A percentile compares a stretch with the other conserved stretches of the same genome.
Evolutionary conservation across 2,888 invertebrate genomes (phyloP).

Genomic region (Isotomurus palustris): DNA sequence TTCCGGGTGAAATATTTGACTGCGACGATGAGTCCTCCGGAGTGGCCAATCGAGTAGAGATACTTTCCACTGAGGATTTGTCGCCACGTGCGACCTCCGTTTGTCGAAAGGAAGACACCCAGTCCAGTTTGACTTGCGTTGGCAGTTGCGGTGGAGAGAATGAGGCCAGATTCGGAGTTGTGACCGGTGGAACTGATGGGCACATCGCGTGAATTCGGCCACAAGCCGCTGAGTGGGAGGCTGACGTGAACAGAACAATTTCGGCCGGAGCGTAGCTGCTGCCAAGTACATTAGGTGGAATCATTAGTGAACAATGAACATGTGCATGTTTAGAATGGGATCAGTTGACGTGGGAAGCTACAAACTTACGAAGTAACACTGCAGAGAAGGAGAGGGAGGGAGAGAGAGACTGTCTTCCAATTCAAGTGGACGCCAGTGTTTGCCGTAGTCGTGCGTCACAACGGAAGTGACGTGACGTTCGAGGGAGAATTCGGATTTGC

Average conservation of each 20-base stretch:
- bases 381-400: no score
- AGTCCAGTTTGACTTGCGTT: constrained; percentile 73
- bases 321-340: constrained; percentile 20
- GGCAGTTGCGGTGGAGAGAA: constrained; percentile 72
- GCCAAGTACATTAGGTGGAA: no score
- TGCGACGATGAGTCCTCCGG: constrained; percentile 81
- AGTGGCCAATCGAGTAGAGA: constrained; percentile 84
- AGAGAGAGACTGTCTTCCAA: constrained; percentile 58
- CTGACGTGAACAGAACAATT: constrained; percentile 81
- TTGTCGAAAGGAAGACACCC: constrained; percentile 72
- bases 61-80: constrained; percentile 72
- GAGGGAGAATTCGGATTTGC: constrained; percentile 53
- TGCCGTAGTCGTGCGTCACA: constrained; percentile 83
- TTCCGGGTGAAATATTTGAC: constrained; percentile 75
- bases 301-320: no score
- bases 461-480: constrained; percentile 71
- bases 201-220: constrained; percentile 71
- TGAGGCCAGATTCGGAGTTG: constrained; percentile 80
- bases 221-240: constrained; percentile 77
- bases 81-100: constrained; percentile 79
- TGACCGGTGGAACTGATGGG: constrained; percentile 80
- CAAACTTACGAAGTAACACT: no score
- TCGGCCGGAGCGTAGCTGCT: no score
- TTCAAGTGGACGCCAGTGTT: constrained; percentile 70
- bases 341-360: neutral